Conservation (phyloP, 2,888 invertebrate species). For the Epinotia brunnichana region DNA sequence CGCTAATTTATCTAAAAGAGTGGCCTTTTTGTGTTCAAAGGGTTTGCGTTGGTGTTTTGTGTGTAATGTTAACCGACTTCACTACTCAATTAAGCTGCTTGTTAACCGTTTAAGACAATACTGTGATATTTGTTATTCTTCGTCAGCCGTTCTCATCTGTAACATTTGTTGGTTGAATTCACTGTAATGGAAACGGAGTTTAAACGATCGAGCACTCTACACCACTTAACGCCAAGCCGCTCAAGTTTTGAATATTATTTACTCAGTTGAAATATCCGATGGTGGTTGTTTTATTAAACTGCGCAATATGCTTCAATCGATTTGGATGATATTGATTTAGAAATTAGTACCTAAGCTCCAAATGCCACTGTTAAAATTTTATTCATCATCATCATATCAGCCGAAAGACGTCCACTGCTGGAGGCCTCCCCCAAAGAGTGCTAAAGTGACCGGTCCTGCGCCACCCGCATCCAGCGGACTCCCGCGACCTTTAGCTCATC, state of each 20-base stretch:
- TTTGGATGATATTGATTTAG: conserved; percentile 9
- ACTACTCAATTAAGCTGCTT: too few species aligned
- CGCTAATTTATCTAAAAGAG: too few species aligned
- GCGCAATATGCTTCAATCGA: conserved; percentile 21
- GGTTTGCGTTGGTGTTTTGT: too few species aligned
- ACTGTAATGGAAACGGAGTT: conserved; percentile 25
- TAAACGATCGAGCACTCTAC: conserved; percentile 34
- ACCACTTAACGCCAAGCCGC: conserved; percentile 26
- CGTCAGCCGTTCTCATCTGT: background rate
- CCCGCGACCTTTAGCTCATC: too few species aligned
- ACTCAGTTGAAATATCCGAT: conserved; percentile 32
- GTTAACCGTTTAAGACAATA: background rate
- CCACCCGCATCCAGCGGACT: too few species aligned
- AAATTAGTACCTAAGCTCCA: background rate
- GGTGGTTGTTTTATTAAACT: conserved; percentile 24
- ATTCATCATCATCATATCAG: too few species aligned
- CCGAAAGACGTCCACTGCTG: too few species aligned
- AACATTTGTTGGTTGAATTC: conserved; percentile 5
- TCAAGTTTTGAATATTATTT: conserved; percentile 31
- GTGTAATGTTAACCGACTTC: too few species aligned
- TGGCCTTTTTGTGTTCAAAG: too few species aligned
- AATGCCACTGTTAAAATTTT: background rate
- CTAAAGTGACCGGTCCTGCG: too few species aligned
- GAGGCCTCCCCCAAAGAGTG: too few species aligned
- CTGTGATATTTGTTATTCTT: background rate